phyloP scores from a whole-genome alignment of 2,797 vertebrate species.

The Stomatorhinus walkeri region DNA sequence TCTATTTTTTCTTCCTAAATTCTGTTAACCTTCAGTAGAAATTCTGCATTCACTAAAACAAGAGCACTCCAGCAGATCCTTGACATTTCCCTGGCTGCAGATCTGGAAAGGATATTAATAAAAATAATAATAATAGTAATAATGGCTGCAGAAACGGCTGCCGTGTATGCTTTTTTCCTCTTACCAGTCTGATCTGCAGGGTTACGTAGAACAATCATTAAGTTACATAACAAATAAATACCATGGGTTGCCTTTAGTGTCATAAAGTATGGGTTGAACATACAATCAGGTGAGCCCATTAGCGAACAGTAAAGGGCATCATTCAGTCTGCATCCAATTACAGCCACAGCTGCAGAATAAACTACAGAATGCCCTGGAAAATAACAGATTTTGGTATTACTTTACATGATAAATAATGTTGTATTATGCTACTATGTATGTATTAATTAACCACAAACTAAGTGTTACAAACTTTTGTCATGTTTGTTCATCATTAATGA shows the following conservation, averaged over 20 bases:
- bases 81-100: neutral
- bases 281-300: neutral
- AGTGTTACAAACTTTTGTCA: neutral
- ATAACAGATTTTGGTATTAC: neutral
- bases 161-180: neutral
- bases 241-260: neutral
- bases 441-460: neutral
- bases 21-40: neutral
- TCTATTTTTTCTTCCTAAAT: neutral
- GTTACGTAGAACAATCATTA: neutral
- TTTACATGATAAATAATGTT: neutral
- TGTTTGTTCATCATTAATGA: neutral
- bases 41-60: neutral
- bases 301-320: neutral
- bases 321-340: neutral
- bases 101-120: neutral
- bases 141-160: neutral
- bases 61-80: neutral
- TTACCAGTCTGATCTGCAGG: neutral
- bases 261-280: neutral
- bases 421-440: neutral
- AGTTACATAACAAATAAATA: conserved; percentile 1
- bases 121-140: neutral
- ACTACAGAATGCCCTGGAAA: neutral
- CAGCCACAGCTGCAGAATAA: neutral